These are phyloP conservation scores for Diaperis boleti DNA, from an alignment of 2,888 invertebrate genomes.

Conservation along the genomic window DNA sequence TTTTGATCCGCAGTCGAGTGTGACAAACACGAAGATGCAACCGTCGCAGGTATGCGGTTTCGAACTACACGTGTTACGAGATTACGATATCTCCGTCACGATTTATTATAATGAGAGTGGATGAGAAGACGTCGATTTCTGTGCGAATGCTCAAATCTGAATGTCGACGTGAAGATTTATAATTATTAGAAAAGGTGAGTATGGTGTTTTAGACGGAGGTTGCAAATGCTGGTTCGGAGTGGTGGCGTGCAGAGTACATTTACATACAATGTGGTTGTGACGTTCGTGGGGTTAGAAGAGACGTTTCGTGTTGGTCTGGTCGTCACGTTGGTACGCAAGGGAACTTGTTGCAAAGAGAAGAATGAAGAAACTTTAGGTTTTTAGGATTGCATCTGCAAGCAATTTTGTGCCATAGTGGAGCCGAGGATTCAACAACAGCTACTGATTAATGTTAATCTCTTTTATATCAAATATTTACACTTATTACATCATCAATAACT, in stretches of 20 bases:
- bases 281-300: too few relatives aligned
- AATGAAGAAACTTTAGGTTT: too few relatives aligned
- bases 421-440: too few relatives aligned
- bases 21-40: conserved; percentile 23
- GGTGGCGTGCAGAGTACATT: conserved; percentile 23
- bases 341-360: too few relatives aligned
- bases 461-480: too few relatives aligned
- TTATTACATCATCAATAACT: too few relatives aligned
- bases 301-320: too few relatives aligned
- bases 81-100: conserved; percentile 43
- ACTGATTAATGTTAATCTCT: too few relatives aligned
- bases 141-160: conserved; percentile 32
- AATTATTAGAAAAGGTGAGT: neutral
- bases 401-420: too few relatives aligned
- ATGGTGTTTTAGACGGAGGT: too few relatives aligned
- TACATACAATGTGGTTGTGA: conserved; percentile 28
- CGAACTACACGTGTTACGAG: conserved; percentile 41
- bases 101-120: conserved; percentile 41
- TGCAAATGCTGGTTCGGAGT: neutral
- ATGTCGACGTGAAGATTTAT: conserved; percentile 5
- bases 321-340: too few relatives aligned
- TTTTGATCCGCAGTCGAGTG: conserved; percentile 2
- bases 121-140: conserved; percentile 21
- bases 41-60: conserved; percentile 27
- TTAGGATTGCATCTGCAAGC: too few relatives aligned